Base-by-base conservation (phyloP, 2,888 invertebrate species). In the Malacosoma neustria region DNA sequence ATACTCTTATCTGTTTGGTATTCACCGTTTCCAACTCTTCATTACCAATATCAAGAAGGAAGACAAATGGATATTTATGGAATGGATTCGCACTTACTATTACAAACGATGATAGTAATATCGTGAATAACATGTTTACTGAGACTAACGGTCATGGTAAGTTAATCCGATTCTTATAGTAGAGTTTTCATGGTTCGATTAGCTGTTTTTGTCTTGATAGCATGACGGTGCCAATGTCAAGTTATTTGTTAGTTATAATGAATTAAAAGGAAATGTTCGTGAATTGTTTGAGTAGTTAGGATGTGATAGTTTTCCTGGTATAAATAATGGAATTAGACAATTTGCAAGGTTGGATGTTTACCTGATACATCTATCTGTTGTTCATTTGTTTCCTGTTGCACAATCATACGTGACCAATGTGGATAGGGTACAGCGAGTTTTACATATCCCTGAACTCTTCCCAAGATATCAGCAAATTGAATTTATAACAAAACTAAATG, bases 1-100 rank as follows among this genome's bases (percentile, higher is more conserved):
- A 68, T 4, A 85, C 38, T 44, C 80, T 68, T 33, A 84, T 71
- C 44, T 84, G 82, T 49, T 81, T 77, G n/a, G 73, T 57, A 35
- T 63, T 71, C 2, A 71, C 68, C 33, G 73, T 74, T 40, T 77
- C 60, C 14, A 84, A 44, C 54, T 81, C 84, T 73, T 85, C 85
- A 70, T 85, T 85, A 33, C 85, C 85, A 33, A 84, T 63, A 45
- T 85, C 85, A 13, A 85, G 54, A 14, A 84, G 51, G 42, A 82
- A 85, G 32, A 76, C 72, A 43, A 68, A 82, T 1, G 85, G 85
- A 38, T 81, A 84, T 48, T 79, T 80, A 43, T 79, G 77, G 36
- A 79, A 73, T 4, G 85, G 77, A 55, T 66, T 75, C 1, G 72
- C 74, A 6, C 56, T 40, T 13, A 53, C 49, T 9, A 68, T 40